These are phyloP conservation scores for Mercenaria mercenaria DNA, from an alignment of 1,140 invertebrate species.

Conservation along the genomic window DNA sequence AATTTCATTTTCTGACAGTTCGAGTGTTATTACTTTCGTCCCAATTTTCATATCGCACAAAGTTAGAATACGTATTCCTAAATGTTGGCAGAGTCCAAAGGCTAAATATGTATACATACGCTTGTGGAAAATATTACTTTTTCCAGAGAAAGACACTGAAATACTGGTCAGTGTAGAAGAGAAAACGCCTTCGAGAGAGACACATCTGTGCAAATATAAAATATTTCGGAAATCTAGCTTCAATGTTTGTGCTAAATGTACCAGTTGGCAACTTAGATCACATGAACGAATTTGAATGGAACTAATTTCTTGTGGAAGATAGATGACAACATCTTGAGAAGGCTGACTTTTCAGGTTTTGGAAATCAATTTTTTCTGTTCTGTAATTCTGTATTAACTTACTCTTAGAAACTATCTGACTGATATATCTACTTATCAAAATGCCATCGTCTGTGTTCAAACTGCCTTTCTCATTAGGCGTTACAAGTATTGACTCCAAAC, in stretches of 20 bases:
- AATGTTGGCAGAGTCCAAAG: not conserved
- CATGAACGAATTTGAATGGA: not conserved
- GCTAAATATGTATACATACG: not conserved
- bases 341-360: no score
- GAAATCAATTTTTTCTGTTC: no score
- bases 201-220: no score
- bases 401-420: no score
- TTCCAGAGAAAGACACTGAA: not conserved
- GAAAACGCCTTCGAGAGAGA: not conserved
- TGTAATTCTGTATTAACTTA: no score
- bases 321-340: no score
- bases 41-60: not conserved
- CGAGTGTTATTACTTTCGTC: not conserved
- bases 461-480: no score
- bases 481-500: no score
- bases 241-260: not conserved
- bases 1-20: not conserved
- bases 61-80: not conserved
- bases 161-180: not conserved
- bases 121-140: not conserved
- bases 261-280: not conserved
- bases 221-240: not conserved
- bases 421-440: no score
- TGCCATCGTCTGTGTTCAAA: no score
- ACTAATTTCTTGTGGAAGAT: not conserved